Evolutionary conservation across 2,113 vertebrate genomes (phyloP).

Genomic region (Oenanthe oenanthe): DNA sequence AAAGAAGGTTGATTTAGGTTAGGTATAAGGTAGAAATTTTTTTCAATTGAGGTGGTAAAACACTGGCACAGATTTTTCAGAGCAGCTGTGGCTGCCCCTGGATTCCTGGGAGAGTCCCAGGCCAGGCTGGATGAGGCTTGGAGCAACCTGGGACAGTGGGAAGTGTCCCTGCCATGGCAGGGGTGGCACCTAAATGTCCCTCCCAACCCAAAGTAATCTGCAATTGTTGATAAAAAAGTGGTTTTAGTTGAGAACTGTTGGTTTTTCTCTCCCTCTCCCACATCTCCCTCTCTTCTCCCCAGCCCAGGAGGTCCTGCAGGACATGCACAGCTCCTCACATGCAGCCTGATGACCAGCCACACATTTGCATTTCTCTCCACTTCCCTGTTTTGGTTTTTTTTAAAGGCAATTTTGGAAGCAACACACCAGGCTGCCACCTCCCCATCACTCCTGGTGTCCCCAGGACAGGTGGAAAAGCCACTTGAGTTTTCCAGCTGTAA

Average conservation of each 20-base stretch:
- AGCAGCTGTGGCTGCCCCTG: background rate
- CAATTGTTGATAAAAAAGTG: background rate
- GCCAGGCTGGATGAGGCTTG: accelerated
- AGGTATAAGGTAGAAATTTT: background rate
- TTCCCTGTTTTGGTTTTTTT: background rate
- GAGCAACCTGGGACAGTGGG: accelerated
- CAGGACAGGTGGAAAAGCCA: background rate
- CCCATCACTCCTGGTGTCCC: background rate
- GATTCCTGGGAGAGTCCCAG: background rate
- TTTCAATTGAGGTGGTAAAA: background rate
- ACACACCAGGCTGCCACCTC: accelerated
- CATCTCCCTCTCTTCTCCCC: background rate
- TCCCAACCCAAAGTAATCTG: background rate
- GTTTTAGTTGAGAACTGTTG: background rate
- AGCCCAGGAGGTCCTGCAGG: background rate
- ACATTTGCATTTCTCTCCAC: background rate
- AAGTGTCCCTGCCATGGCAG: background rate
- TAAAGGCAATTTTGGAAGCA: background rate
- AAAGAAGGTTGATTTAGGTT: background rate
- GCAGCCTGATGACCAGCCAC: background rate
- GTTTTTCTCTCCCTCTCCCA: background rate
- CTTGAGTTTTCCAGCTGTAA: background rate
- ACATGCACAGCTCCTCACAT: background rate
- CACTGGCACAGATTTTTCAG: background rate
- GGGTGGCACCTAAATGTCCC: background rate